These are phyloP conservation scores for Ptychadena robeensis DNA, from an alignment of 2,797 vertebrate genomes.

Conservation along the genomic window DNA sequence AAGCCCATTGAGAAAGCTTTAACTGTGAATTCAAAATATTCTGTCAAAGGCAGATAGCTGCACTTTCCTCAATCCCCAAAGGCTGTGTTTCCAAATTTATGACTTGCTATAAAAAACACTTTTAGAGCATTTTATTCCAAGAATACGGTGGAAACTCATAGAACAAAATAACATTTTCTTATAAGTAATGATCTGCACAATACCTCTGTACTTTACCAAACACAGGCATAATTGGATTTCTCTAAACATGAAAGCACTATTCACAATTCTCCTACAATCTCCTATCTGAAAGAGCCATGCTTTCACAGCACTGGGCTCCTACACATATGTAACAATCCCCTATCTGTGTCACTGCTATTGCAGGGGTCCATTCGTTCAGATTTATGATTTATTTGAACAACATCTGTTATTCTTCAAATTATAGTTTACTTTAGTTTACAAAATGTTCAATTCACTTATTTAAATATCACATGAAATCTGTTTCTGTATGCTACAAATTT, in stretches of 20 bases:
- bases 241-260: background rate
- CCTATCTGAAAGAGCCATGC: background rate
- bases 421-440: background rate
- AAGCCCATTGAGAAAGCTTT: slow-evolving; percentile 21
- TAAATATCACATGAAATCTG: background rate
- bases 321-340: background rate
- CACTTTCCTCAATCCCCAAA: background rate
- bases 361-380: background rate
- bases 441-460: background rate
- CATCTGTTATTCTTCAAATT: background rate
- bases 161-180: background rate
- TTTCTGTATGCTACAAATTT: background rate
- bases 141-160: background rate
- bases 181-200: slow-evolving; percentile 2
- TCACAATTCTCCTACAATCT: background rate
- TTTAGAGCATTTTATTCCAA: background rate
- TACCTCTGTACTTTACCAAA: background rate
- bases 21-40: slow-evolving; percentile 1
- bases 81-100: slow-evolving; percentile 6
- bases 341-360: background rate
- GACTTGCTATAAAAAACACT: background rate
- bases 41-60: background rate
- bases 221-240: background rate
- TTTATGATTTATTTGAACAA: background rate
- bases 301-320: background rate